A percentile compares a stretch with the other conserved stretches of the same genome.
Conservation (phyloP, 2,888 invertebrate species). For the Buathra laborator region DNA sequence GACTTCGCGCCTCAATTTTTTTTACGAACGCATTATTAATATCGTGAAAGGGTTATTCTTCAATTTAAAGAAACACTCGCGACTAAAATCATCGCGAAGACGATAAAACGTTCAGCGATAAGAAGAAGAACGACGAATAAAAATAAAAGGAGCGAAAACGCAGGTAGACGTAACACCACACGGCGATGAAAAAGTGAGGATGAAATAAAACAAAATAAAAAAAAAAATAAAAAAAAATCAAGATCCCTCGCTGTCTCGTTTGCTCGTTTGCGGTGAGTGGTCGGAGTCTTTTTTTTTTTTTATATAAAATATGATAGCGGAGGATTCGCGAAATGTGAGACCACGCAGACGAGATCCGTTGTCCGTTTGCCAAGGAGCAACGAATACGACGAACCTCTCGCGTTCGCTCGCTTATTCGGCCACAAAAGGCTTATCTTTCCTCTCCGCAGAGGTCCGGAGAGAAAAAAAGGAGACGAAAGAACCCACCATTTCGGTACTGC, state of each 20-base stretch:
- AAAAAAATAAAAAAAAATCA: slow-evolving; percentile 71
- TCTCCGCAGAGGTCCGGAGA: slow-evolving; percentile 60
- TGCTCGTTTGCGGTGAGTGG: slow-evolving; percentile 41
- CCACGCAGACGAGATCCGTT: slow-evolving; percentile 77
- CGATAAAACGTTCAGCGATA: slow-evolving; percentile 21
- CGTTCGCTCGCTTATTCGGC: slow-evolving; percentile 59
- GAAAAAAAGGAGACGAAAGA: slow-evolving; percentile 11
- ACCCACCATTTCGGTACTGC: slow-evolving; percentile 79
- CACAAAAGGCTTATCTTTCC: slow-evolving; percentile 83
- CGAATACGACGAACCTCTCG: slow-evolving; percentile 36
- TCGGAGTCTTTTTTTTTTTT: slow-evolving; percentile 51
- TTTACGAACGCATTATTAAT: neutral
- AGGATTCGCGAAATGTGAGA: slow-evolving; percentile 84
- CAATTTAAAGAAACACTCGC: slow-evolving; percentile 72
- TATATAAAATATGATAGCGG: slow-evolving; percentile 82
- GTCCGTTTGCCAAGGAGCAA: slow-evolving; percentile 69
- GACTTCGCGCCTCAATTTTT: neutral
- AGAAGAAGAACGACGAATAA: slow-evolving; percentile 13
- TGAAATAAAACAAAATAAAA: slow-evolving; percentile 65
- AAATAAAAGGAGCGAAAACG: slow-evolving; percentile 26
- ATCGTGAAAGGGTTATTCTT: slow-evolving; percentile 70
- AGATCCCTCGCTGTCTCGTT: slow-evolving; percentile 50
- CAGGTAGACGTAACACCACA: slow-evolving; percentile 36
- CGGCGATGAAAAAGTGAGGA: slow-evolving; percentile 43
- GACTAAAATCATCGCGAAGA: slow-evolving; percentile 42